Conservation (phyloP, 2,888 invertebrate genomes). For the Himalopsyche anomala region DNA sequence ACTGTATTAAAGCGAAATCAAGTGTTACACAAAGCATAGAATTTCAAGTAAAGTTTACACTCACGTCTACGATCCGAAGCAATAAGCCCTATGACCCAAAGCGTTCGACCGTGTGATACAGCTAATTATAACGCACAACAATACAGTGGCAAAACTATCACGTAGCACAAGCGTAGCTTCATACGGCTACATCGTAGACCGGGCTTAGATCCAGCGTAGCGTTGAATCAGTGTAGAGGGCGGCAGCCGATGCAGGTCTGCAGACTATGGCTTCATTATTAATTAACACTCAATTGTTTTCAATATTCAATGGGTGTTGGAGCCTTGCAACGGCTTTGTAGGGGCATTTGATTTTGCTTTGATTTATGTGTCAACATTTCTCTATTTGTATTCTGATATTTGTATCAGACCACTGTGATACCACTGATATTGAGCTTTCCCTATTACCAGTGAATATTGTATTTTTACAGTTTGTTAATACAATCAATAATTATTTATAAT, state of each 20-base stretch:
- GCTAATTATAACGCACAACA: slow-evolving; percentile 63
- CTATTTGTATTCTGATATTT: neutral
- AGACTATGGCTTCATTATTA: slow-evolving; percentile 63
- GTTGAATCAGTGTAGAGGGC: slow-evolving; percentile 44
- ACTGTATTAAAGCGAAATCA: neutral
- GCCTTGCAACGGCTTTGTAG: slow-evolving; percentile 51
- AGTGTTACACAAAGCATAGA: neutral
- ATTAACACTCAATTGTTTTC: slow-evolving; percentile 65
- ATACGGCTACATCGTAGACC: neutral
- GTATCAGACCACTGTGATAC: too few relatives aligned
- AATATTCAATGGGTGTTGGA: slow-evolving; percentile 56
- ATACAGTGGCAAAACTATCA: slow-evolving; percentile 58
- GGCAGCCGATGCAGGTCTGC: slow-evolving; percentile 41
- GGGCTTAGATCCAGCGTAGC: slow-evolving; percentile 12
- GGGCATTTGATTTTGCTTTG: slow-evolving; percentile 59
- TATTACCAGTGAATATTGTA: too few relatives aligned
- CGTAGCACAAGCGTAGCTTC: slow-evolving; percentile 46
- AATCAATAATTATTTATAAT: too few relatives aligned
- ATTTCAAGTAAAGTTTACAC: slow-evolving; percentile 1
- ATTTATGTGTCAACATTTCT: slow-evolving; percentile 54
- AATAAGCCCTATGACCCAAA: slow-evolving; percentile 49
- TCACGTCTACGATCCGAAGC: slow-evolving; percentile 19
- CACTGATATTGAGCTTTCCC: too few relatives aligned
- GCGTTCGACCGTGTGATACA: slow-evolving; percentile 56
- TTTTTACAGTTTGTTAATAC: too few relatives aligned